These are phyloP conservation scores for Aspidapion aeneum DNA, from an alignment of 2,888 invertebrate genomes.

Conservation along the genomic window DNA sequence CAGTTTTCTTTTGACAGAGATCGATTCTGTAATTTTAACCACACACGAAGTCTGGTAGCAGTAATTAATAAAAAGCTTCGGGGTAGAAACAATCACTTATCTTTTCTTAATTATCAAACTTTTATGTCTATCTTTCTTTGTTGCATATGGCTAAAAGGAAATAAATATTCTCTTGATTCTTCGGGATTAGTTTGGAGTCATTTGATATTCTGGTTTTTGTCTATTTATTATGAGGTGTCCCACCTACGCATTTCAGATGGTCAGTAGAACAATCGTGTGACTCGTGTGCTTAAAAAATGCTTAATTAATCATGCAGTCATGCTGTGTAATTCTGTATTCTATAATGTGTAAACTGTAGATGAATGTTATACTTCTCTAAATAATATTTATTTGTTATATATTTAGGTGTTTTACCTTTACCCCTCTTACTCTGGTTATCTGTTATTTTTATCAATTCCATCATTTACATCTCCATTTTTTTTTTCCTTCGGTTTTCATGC, in stretches of 20 bases:
- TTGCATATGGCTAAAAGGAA: not conserved
- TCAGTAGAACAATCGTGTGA: no score
- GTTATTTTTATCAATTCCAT: no score
- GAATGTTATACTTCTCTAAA: no score
- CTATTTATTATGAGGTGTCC: constrained; percentile 19
- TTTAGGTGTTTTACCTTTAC: no score
- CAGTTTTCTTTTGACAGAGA: constrained; percentile 21
- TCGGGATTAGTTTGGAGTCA: not conserved
- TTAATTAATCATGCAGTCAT: not conserved
- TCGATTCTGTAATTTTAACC: constrained; percentile 19
- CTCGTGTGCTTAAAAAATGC: not conserved
- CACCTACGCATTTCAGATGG: constrained; percentile 9
- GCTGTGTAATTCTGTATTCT: no score
- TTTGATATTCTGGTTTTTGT: constrained; percentile 16
- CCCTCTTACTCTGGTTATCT: no score
- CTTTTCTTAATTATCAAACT: not conserved
- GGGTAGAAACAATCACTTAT: not conserved
- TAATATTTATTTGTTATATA: no score
- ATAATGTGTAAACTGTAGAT: no score
- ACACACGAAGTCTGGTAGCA: constrained; percentile 18
- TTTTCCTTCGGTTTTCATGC: no score
- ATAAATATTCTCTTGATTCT: not conserved
- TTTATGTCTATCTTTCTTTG: not conserved
- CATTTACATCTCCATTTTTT: no score
- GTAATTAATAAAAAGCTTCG: constrained; percentile 22